Base-by-base conservation (phyloP, 30 jellyfish, hydroid and myxozoan species). In the Mastigias papua region DNA sequence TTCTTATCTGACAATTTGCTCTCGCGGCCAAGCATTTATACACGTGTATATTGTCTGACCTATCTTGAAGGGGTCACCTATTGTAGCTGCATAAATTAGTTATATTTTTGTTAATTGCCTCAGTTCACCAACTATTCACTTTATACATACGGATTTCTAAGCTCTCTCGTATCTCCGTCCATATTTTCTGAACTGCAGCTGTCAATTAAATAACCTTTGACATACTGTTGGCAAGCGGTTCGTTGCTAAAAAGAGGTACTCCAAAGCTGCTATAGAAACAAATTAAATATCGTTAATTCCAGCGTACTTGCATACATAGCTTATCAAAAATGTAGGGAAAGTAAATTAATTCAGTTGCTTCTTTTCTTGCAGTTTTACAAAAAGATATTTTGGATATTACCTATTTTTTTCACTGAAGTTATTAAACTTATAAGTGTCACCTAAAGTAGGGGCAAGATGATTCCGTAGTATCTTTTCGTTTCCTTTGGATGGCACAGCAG, bases 41-140 rank as follows among this genome's bases (percentile, higher is more conserved):
- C 83, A 72, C 83, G 34, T 42, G 66, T 35, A 37, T 27, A 72
- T 33, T 33, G 37, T 46, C 46, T 72, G 68, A 72, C 83, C 83
- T 61, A 34, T 72, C 3, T n/a, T 27, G 13, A 19, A 35, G 67
- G 35, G 68, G 68, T 72, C 83, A 34, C 7, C 35, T 72, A 32
- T 72, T 72, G 83, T 72, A 26, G 13, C 31, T 7, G 15, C n/a
- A 29, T 10, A 62, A 35, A 69, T 69, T 32, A 69, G 81, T 32
- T 29, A 30, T 8, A 69, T 1, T 8, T 30, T 9, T 28, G 81
- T 69, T 69, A 69, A 69, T 33, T 69, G 74, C 37, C 21, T 63
- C 19, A 25, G 5, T 27, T 27, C 26, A 42, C 3, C 23, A 5
- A 0, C 35, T 25, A 63, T 63, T 63, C 42, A 63, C 42, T 63